phyloP scores from a whole-genome alignment of 1,140 invertebrate species.

The Trigoniulus corallinus region DNA sequence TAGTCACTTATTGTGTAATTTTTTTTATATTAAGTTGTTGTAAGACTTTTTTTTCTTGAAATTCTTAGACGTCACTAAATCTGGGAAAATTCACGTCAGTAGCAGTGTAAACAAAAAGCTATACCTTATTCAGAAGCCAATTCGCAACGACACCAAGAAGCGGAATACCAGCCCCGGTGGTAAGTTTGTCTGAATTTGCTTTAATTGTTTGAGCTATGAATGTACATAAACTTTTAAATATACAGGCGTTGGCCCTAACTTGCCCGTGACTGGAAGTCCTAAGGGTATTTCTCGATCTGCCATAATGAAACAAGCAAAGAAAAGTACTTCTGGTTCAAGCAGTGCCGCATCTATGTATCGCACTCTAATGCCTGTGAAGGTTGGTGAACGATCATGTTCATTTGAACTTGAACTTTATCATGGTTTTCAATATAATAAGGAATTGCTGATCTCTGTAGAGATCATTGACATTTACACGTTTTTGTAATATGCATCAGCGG shows the following conservation, averaged over 20 bases:
- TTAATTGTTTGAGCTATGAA: too few relatives aligned
- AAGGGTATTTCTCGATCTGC: not conserved
- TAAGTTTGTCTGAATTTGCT: not conserved
- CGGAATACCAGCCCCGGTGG: not conserved
- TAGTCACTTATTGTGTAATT: too few relatives aligned
- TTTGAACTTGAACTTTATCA: constrained; percentile 2
- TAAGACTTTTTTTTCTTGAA: too few relatives aligned
- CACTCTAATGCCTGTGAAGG: constrained; percentile 1
- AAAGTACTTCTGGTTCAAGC: not conserved
- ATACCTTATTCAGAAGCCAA: not conserved
- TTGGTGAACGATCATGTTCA: not conserved
- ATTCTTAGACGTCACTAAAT: not conserved
- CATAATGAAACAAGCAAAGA: not conserved
- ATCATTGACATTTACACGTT: too few relatives aligned
- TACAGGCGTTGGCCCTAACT: too few relatives aligned
- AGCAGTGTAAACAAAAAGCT: not conserved
- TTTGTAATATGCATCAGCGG: too few relatives aligned
- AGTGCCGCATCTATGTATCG: not conserved
- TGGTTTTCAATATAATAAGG: too few relatives aligned
- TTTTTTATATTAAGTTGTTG: too few relatives aligned
- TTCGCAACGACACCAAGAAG: not conserved
- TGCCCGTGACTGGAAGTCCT: not conserved
- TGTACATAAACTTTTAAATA: too few relatives aligned
- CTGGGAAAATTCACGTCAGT: not conserved
- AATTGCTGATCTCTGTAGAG: too few relatives aligned